Conservation (phyloP, 1,140 invertebrate species). For the Drosophila yakuba region DNA sequence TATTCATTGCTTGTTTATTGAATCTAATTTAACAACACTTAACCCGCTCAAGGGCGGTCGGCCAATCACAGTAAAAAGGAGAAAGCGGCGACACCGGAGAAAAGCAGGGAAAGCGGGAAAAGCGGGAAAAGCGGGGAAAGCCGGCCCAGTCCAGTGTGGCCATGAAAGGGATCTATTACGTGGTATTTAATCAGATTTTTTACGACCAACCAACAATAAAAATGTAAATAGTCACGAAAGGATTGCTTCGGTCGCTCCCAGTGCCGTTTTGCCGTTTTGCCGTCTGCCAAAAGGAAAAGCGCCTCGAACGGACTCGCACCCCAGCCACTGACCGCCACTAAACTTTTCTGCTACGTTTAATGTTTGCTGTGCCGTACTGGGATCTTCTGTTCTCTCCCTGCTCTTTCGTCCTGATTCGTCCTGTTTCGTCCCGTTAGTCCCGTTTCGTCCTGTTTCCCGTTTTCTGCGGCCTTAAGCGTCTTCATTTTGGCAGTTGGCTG, state of each 20-base stretch:
- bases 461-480: slow-evolving; percentile 42
- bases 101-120: background rate
- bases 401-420: too few species aligned
- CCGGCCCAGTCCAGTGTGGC: slow-evolving; percentile 3
- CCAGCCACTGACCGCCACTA: slow-evolving; percentile 23
- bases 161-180: slow-evolving; percentile 77
- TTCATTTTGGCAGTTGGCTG: slow-evolving; percentile 35
- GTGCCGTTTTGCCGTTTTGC: background rate
- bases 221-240: slow-evolving; percentile 81
- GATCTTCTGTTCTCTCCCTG: background rate
- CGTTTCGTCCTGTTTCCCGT: slow-evolving; percentile 8
- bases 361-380: slow-evolving; percentile 44
- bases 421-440: background rate
- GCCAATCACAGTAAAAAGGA: slow-evolving; percentile 46
- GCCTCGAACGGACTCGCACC: background rate
- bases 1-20: slow-evolving; percentile 82
- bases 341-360: slow-evolving; percentile 70
- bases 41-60: slow-evolving; percentile 52
- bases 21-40: slow-evolving; percentile 83
- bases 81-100: too few species aligned
- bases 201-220: slow-evolving; percentile 77
- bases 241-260: slow-evolving; percentile 42
- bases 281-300: background rate
- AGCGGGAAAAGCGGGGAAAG: background rate
- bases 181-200: slow-evolving; percentile 83